Evolutionary conservation across 1,140 invertebrate species (phyloP), one percentile per base, ranked within the genome.

Genomic region (Colletes latitarsis): DNA sequence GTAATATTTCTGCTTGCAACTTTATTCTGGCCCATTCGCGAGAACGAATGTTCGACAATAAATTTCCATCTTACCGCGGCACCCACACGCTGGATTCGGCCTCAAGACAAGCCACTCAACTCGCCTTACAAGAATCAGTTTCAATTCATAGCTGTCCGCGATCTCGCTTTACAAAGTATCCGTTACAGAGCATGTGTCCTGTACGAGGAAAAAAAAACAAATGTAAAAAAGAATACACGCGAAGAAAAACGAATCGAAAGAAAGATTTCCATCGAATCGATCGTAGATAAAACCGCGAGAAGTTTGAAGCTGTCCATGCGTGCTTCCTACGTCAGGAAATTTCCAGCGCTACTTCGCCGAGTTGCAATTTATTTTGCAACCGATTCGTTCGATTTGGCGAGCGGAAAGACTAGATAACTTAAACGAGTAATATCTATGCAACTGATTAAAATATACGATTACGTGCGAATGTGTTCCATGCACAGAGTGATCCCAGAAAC

Each of bases 21-120:
- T 79, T 79, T 79, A 79, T 79, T 71, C 49, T 8, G 75, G 30
- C 12, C 75, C 64, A 55, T 60, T 77, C 75, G 66, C 66, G 53
- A 72, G 76, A 64, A 72, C 58, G 19, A 55, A 71, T 53, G 72
- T 12, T n/a, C 49, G 60, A 62, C 52, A 60, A 80, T 80, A 75
- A 80, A 80, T 80, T 67, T 75, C 63, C 77, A 10, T 41, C 58
- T n/a, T 49, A 53, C 14, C 69, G 39, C 49, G 55, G 60, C 72
- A 80, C 78, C 72, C 78, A 80, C 78, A 80, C 71, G 78, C 52
- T 30, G 72, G 71, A 75, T 80, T 80, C 63, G 78, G 78, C 63
- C 30, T 46, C n/a, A 53, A 64, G 76, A 73, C 69, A 63, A 79
- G 77, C 77, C 77, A 62, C 75, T 73, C 69, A 64, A 79, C 77